Conservation (phyloP, 1,140 invertebrate species). For the Trissolcus basalis region DNA sequence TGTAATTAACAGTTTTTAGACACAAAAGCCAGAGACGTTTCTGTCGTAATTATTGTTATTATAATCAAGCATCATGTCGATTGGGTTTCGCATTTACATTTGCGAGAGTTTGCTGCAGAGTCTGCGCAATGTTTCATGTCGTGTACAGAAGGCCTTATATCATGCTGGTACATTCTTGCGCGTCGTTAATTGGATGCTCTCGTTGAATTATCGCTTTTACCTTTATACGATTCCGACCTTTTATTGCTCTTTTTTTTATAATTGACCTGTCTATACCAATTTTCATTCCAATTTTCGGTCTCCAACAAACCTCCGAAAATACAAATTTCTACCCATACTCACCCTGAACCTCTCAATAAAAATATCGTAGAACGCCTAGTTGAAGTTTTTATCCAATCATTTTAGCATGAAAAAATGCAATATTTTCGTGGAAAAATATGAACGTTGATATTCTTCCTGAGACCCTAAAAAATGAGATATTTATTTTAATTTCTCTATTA, state of each 20-base stretch:
- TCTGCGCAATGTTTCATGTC: constrained; percentile 5
- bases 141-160: constrained; percentile 3
- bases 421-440: too few species aligned
- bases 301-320: too few species aligned
- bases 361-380: too few species aligned
- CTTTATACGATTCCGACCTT: not conserved
- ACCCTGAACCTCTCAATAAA: too few species aligned
- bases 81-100: not conserved
- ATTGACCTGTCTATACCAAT: not conserved
- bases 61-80: constrained; percentile 5
- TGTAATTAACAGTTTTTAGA: not conserved
- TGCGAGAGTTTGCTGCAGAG: not conserved
- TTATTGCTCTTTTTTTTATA: not conserved
- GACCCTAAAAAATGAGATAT: not conserved
- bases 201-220: not conserved
- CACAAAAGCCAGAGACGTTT: not conserved
- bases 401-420: too few species aligned
- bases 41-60: not conserved
- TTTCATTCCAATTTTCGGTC: too few species aligned
- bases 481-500: not conserved
- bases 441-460: too few species aligned
- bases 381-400: too few species aligned
- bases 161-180: not conserved
- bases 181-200: not conserved
- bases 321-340: too few species aligned